Base-by-base conservation (phyloP, 2,113 vertebrate species). In the Catagonus wagneri region DNA sequence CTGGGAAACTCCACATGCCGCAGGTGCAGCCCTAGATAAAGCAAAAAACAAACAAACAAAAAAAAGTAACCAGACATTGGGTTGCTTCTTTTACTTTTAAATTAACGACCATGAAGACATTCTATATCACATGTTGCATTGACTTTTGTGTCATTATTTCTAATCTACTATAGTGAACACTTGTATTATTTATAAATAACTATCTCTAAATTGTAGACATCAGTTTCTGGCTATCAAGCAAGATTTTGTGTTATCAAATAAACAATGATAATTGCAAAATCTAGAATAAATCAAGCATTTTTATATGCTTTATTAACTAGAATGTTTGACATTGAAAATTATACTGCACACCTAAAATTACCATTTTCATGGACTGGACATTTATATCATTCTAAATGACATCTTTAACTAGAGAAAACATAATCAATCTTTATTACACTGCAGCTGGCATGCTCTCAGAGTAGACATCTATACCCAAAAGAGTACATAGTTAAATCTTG, bases 171-270 rank as follows among this genome's bases (percentile, higher is more conserved):
- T 27, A 69, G 11, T 66, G 69, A 76, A 90, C 56, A 90, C 2
- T 16, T 86, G 23, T 90, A 86, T 90, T 96, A 83, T 75, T 87
- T 84, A 65, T 85, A 90, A 94, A 44, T 92, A 12, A 89, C 27
- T 75, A 25, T 69, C 15, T 88, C 3, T 71, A 36, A 61, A 12
- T 84, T 54, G 27, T 36, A 72, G 89, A 92, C 69, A 8, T 65
- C 34, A 80, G 17, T 58, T 81, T 96, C 8, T 34, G 16, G 13
- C 44, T 90, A 88, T 25, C 60, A 56, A 75, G 12, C 2, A 84
- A 87, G 69, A 58, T 3, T 91, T 84, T 76, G 88, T 71, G 19
- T 34, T 65, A 72, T 87, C 74, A 92, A 75, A 93, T 80, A 91
- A 74, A 58, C 2, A 92, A 92, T 61, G 71, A 39, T 34, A 71